phyloP scores from a whole-genome alignment of 1,140 invertebrate species.

The Lepidurus couesii region DNA sequence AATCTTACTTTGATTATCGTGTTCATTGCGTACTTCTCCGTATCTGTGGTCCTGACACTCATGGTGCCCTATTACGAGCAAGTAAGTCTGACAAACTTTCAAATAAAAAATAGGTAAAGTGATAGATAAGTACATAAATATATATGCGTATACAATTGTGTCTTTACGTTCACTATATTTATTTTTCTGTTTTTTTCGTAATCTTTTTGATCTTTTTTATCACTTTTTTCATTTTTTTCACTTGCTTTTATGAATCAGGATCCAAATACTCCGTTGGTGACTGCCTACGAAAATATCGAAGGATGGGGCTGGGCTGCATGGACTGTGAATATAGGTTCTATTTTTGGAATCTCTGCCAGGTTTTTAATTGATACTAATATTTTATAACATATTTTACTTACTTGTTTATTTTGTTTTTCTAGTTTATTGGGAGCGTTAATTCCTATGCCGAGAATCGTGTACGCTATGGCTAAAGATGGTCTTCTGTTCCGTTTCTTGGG shows the following conservation, averaged over 20 bases:
- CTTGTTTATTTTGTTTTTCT: constrained; percentile 9
- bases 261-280: constrained; percentile 72
- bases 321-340: constrained; percentile 68
- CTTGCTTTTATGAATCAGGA: constrained; percentile 50
- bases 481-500: constrained; percentile 61
- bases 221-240: neutral
- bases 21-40: constrained; percentile 79
- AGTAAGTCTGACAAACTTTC: constrained; percentile 47
- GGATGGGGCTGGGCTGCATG: constrained; percentile 63
- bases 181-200: constrained; percentile 25
- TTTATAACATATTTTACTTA: neutral
- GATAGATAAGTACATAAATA: neutral
- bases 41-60: constrained; percentile 79
- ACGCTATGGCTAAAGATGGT: constrained; percentile 89
- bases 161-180: neutral
- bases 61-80: constrained; percentile 85
- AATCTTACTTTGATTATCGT: constrained; percentile 78
- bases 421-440: constrained; percentile 91
- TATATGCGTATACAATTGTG: neutral
- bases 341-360: constrained; percentile 66
- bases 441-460: constrained; percentile 88
- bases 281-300: constrained; percentile 60
- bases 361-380: constrained; percentile 39
- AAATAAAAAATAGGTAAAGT: neutral
- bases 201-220: constrained; percentile 15